Evolutionary conservation across 2,797 vertebrate genomes (phyloP), one percentile per base, ranked within the genome.

Genomic region (Sciaenops ocellatus): DNA sequence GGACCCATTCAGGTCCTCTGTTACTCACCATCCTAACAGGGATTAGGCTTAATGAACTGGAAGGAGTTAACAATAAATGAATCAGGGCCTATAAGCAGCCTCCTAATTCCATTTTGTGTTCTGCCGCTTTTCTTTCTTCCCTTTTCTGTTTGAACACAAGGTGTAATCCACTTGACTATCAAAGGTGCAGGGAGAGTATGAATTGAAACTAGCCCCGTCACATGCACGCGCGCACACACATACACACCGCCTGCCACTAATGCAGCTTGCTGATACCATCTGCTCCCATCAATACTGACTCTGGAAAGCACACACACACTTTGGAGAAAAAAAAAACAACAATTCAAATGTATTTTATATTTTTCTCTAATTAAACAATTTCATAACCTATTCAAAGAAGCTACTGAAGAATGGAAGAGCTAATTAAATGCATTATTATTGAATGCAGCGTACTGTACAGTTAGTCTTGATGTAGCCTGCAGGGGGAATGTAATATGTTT

Each of bases 111-210:
- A 95, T 97, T 97, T 95, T 95, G 94, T 96, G 95, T 94, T 92
- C 92, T 92, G 93, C 90, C 85, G 89, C 92, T 95, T 88, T 95
- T 94, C 91, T 93, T 87, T 89, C 79, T 87, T 73, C 62, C 74
- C 66, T 92, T 38, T 93, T 95, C 93, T 94, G 95, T 97, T 96
- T 94, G 89, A 96, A 94, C 95, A 95, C 94, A 95, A 98, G 97
- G 96, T 98, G 97, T 98, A 99, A 98, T 99, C 97, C 97, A 95
- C 97, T 98, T 97, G 96, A 97, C 97, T 97, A 98, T 98, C 97
- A 98, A 99, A 99, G 97, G 96, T 97, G 95, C 94, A 95, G 95
- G 85, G 94, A 95, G 94, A 96, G 95, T 96, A 97, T 98, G 97
- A 98, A 99, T 98, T 96, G 97, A 96, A 97, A 97, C 95, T 80